Conservation (phyloP, 2,797 vertebrate genomes). For the Takifugu rubripes region DNA sequence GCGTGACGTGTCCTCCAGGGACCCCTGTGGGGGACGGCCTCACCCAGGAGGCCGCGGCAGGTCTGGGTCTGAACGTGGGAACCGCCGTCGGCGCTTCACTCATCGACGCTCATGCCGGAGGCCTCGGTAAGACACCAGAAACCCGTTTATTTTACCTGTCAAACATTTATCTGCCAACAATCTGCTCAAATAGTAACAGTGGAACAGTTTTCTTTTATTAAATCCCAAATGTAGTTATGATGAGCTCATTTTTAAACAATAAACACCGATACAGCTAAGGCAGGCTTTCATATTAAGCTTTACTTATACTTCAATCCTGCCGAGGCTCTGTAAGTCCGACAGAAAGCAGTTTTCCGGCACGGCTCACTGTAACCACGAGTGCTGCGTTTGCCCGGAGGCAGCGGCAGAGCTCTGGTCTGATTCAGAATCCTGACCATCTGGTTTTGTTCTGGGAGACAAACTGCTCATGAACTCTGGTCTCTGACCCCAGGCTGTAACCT, state of each 20-base stretch:
- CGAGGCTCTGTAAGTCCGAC: neutral
- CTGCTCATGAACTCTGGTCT: slow-evolving; percentile 55
- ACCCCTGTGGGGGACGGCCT: slow-evolving; percentile 82
- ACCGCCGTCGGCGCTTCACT: slow-evolving; percentile 89
- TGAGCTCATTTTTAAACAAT: neutral
- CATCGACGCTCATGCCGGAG: slow-evolving; percentile 95
- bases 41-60: slow-evolving; percentile 79
- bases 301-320: neutral
- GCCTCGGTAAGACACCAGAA: slow-evolving; percentile 79
- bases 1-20: slow-evolving; percentile 81
- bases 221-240: neutral
- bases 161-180: neutral
- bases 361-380: no score
- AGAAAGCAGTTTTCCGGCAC: neutral
- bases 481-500: slow-evolving; percentile 38
- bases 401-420: neutral
- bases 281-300: no score
- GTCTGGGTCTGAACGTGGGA: slow-evolving; percentile 81
- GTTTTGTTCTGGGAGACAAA: slow-evolving; percentile 54
- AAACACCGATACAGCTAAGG: neutral
- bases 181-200: no score
- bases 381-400: no score
- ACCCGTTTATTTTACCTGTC: neutral
- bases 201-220: no score
- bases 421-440: slow-evolving; percentile 52